These are phyloP conservation scores for Pagetopsis macropterus DNA, from an alignment of 2,797 vertebrate genomes.

Conservation along the genomic window DNA sequence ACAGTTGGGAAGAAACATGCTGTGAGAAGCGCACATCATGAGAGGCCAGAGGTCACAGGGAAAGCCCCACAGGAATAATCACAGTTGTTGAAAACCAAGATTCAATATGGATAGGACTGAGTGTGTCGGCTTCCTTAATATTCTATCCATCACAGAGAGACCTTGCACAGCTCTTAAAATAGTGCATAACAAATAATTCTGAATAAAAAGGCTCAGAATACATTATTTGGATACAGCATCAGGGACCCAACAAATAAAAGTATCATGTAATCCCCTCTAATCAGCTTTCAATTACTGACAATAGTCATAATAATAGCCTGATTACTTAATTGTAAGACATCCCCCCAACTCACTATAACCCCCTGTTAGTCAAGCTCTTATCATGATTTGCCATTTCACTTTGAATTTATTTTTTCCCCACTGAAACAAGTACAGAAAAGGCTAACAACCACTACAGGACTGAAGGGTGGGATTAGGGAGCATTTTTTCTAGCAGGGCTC, in stretches of 20 bases:
- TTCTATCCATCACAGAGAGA: neutral
- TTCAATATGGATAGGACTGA: neutral
- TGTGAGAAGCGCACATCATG: constrained; percentile 43
- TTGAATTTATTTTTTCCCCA: neutral
- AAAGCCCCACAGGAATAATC: constrained; percentile 27
- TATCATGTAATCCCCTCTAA: neutral
- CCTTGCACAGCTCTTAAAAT: neutral
- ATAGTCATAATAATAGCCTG: neutral
- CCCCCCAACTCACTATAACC: neutral
- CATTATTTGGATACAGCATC: neutral
- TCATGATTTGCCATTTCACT: neutral
- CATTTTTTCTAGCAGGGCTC: neutral
- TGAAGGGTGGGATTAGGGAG: neutral
- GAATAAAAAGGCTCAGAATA: neutral
- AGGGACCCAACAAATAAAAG: neutral
- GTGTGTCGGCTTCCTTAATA: neutral
- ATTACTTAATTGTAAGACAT: neutral
- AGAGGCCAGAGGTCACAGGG: constrained; percentile 38
- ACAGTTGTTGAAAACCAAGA: constrained; percentile 19
- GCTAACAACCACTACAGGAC: neutral
- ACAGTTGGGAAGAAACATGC: constrained; percentile 44
- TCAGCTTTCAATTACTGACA: constrained; percentile 1
- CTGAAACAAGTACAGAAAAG: neutral
- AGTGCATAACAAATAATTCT: constrained; percentile 2
- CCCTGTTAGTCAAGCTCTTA: neutral